Base-by-base conservation (phyloP, 2,888 invertebrate species). In the Polymixis flavicincta region DNA sequence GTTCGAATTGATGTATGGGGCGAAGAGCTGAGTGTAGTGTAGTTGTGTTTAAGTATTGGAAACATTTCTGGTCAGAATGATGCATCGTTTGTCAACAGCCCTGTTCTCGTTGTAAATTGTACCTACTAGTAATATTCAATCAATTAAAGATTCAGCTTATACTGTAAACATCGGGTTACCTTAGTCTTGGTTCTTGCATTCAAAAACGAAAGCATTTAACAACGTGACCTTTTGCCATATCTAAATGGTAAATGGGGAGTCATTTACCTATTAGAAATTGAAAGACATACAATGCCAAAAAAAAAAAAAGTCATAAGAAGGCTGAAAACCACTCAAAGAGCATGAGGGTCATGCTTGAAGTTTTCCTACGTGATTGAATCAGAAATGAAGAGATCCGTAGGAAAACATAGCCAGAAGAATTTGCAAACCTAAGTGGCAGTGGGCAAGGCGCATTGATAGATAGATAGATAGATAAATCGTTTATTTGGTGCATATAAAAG, bases 1-100 rank as follows among this genome's bases (percentile, higher is more conserved):
- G 71, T 74, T 72, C 45, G 19, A 63, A 61, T 69, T 85, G 76
- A 84, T 84, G 68, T 80, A 85, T 82, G 74, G n/a, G 37, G 50
- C 42, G n/a, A 64, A 64, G 63, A 73, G 69, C 6, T 42, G 61
- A n/a, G 61, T 54, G n/a, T 17, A 32, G 11, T 54, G 74, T 48
- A 65, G 76, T 65, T 59, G 28, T 54, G 67, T 64, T 66, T 1
- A 76, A 55, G 66, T 76, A 60, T 80, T 76, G 76, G 32, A 45
- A 50, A 71, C 25, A 32, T 50, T 75, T 22, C 14, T 59, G 45
- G n/a, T 60, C 55, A 19, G 60, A 50, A 65, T 67, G 63, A 74
- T 78, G 57, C 17, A 74, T 57, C 19, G 67, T 59, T 66, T 76
- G 60, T 48, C 61, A 55, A 69, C 48, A 54, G 54, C n/a, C 13